Percentiles rank a stretch among this genome's conserved stretches.
These are phyloP conservation scores for Ammodytes marinus DNA, from an alignment of 2,113 vertebrate genomes.

Conservation along the genomic window DNA sequence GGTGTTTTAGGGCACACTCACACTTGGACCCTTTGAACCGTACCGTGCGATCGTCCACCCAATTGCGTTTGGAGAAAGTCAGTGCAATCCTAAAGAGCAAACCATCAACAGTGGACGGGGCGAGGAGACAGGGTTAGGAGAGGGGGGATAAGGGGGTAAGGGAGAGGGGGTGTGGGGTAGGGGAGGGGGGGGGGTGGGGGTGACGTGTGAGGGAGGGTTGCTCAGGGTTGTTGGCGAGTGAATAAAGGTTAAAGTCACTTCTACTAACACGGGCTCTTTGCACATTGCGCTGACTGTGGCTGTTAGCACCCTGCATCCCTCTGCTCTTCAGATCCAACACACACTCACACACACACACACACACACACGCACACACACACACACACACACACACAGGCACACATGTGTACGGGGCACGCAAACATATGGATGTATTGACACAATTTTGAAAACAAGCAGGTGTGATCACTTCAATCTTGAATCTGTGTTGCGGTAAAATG, in stretches of 20 bases:
- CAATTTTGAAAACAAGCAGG: background rate
- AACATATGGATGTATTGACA: background rate
- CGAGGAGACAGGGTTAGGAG: no score
- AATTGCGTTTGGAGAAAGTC: background rate
- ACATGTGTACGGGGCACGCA: no score
- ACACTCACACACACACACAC: background rate
- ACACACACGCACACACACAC: conserved; percentile 28
- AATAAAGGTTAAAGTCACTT: conserved; percentile 75
- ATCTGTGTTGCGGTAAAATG: no score
- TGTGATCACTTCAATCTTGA: no score
- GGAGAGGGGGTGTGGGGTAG: background rate
- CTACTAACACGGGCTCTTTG: conserved; percentile 77
- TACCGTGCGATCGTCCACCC: background rate
- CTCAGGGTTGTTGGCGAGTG: conserved; percentile 24
- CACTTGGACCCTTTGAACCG: no score
- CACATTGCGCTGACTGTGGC: conserved; percentile 63
- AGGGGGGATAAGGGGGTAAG: background rate
- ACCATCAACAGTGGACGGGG: no score
- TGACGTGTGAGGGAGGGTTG: background rate
- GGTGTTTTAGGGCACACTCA: background rate
- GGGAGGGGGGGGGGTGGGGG: background rate
- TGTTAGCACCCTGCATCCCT: conserved; percentile 73
- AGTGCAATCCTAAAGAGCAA: background rate
- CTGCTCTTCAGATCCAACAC: conserved; percentile 17
- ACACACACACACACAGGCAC: conserved; percentile 1